Evolutionary conservation across 2,888 invertebrate species (phyloP), one percentile per base, ranked within the genome.

Genomic region (Melinaea menophilus): DNA sequence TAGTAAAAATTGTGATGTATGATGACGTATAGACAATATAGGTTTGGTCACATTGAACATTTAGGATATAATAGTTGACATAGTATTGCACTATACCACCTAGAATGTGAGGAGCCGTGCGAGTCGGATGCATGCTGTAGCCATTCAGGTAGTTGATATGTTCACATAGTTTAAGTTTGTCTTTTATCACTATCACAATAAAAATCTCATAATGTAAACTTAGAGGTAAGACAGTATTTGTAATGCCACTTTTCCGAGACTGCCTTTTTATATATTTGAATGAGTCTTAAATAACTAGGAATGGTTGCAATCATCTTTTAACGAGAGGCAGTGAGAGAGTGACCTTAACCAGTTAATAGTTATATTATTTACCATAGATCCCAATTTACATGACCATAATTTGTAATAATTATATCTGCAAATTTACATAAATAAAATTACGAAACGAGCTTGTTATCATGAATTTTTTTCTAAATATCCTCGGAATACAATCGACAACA

Each of bases 1-100:
- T 91, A 91, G 91, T 88, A 84, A 89, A 90, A 89, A 90, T 90
- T 91, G 91, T 91, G 91, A 91, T 91, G 91, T 91, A 91, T 88
- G 91, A 90, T 88, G 91, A 90, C 87, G 84, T 90, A 90, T 91
- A 91, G 91, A 91, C 91, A 90, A 91, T 91, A 90, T 90, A 90
- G 88, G 83, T 82, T 85, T 88, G 88, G 87, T 90, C 91, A 88
- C 88, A 88, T 59, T 47, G 62, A 86, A 82, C 82, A 84, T 83
- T 87, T 87, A 86, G 80, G 84, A 82, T 82, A 83, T 78, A 77
- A 78, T 90, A 90, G 88, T 84, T 83, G 75, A 84, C 81, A 84
- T 90, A 87, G 87, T 76, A 84, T 79, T 82, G 89, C 89, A 90
- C 89, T 78, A 80, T 82, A 83, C 82, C 83, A 84, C 79, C 79